Evolutionary conservation across 2,888 invertebrate species (phyloP).

Genomic region (Aspidiotus rigidus): DNA sequence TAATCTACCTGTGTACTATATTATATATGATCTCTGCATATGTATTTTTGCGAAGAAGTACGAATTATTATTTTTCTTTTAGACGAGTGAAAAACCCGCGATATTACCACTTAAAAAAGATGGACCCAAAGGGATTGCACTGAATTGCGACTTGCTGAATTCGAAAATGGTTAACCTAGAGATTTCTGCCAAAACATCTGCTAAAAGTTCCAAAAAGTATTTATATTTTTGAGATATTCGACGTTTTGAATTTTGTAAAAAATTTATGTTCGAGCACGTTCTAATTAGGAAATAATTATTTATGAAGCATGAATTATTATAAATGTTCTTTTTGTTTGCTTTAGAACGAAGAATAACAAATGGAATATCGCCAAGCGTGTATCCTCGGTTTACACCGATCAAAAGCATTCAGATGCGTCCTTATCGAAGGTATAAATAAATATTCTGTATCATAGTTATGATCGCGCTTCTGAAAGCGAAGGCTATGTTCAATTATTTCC

Average conservation of each 20-base stretch:
- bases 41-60: neutral
- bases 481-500: too few relatives aligned
- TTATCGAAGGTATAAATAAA: too few relatives aligned
- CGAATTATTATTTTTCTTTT: slow-evolving; percentile 8
- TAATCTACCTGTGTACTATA: too few relatives aligned
- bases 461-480: too few relatives aligned
- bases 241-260: neutral
- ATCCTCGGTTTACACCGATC: too few relatives aligned
- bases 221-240: neutral
- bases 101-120: neutral
- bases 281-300: neutral
- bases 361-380: too few relatives aligned
- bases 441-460: too few relatives aligned
- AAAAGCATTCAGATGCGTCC: too few relatives aligned
- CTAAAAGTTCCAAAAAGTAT: neutral
- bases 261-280: neutral
- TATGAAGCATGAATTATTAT: neutral
- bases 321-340: neutral
- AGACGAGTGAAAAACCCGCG: slow-evolving; percentile 10
- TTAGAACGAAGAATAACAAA: neutral
- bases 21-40: neutral
- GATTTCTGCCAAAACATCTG: too few relatives aligned
- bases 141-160: neutral
- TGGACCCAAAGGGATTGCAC: neutral
- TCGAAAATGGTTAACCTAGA: neutral